Evolutionary conservation across 1,140 invertebrate genomes (phyloP).

Genomic region (Drosophila equinoxialis): DNA sequence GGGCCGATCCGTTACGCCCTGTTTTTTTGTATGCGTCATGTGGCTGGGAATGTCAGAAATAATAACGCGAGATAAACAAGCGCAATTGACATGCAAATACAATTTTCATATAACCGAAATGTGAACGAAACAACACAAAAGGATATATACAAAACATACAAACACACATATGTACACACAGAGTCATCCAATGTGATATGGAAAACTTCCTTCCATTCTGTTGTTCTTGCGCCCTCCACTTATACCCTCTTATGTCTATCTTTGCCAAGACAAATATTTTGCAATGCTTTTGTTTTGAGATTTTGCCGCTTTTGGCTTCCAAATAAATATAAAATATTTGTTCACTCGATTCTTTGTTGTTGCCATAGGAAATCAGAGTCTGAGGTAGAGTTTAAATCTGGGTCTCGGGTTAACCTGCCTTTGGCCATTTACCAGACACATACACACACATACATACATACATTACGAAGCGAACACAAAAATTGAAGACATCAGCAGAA

Average conservation of each 20-base stretch:
- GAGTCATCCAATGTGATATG: slow-evolving; percentile 36
- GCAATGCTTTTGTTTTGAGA: slow-evolving; percentile 66
- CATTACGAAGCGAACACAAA: slow-evolving; percentile 43
- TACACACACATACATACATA: slow-evolving; percentile 13
- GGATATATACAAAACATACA: slow-evolving; percentile 23
- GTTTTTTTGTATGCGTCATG: slow-evolving; percentile 30
- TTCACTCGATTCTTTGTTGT: slow-evolving; percentile 40
- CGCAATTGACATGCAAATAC: slow-evolving; percentile 79
- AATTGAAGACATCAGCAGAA: slow-evolving; percentile 74
- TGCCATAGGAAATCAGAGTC: slow-evolving; percentile 73
- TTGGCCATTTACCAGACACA: slow-evolving; percentile 55
- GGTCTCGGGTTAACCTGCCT: slow-evolving; percentile 56
- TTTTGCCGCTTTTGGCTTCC: slow-evolving; percentile 52
- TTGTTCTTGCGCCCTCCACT: neutral
- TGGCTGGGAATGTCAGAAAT: slow-evolving; percentile 66
- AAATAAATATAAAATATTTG: slow-evolving; percentile 78
- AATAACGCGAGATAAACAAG: slow-evolving; percentile 78
- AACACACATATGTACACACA: slow-evolving; percentile 15
- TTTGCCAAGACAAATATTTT: slow-evolving; percentile 54
- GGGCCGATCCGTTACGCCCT: slow-evolving; percentile 18
- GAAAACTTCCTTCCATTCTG: slow-evolving; percentile 14
- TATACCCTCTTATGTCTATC: neutral
- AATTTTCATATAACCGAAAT: slow-evolving; percentile 50
- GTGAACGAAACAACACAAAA: slow-evolving; percentile 23
- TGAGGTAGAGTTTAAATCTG: slow-evolving; percentile 23